Evolutionary conservation across 2,797 vertebrate genomes (phyloP).

Genomic region (Girardinus metallicus): DNA sequence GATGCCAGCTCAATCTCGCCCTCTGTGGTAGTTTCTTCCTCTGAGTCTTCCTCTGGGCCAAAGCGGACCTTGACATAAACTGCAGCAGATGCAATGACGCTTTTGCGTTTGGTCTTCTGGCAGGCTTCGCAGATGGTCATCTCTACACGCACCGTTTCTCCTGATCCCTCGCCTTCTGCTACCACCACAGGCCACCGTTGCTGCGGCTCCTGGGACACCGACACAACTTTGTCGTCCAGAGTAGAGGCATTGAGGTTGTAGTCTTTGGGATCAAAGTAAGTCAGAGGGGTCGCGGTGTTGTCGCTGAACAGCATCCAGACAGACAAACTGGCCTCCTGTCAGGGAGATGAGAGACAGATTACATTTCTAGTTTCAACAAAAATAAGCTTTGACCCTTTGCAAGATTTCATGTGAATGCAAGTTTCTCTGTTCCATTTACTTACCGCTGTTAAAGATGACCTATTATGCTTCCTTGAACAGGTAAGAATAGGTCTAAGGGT

Average conservation of each 20-base stretch:
- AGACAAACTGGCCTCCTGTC: constrained; percentile 92
- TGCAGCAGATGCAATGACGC: constrained; percentile 86
- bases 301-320: constrained; percentile 97
- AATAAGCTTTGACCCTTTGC: background rate
- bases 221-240: constrained; percentile 88
- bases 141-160: constrained; percentile 87
- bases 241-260: constrained; percentile 93
- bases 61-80: constrained; percentile 90
- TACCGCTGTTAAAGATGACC: background rate
- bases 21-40: constrained; percentile 84
- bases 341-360: constrained; percentile 36
- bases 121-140: constrained; percentile 95
- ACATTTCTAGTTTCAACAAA: background rate
- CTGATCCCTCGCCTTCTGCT: constrained; percentile 89
- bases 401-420: background rate
- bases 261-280: constrained; percentile 93
- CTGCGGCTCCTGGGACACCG: constrained; percentile 88
- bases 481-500: too few species aligned
- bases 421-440: background rate
- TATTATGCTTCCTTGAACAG: too few species aligned
- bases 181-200: constrained; percentile 88
- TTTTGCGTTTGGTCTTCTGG: constrained; percentile 98
- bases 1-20: constrained; percentile 71
- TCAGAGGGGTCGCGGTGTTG: constrained; percentile 89
- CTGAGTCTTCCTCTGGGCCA: constrained; percentile 85